Conservation (phyloP, 2,113 vertebrate species). For the Gila orcuttii region DNA sequence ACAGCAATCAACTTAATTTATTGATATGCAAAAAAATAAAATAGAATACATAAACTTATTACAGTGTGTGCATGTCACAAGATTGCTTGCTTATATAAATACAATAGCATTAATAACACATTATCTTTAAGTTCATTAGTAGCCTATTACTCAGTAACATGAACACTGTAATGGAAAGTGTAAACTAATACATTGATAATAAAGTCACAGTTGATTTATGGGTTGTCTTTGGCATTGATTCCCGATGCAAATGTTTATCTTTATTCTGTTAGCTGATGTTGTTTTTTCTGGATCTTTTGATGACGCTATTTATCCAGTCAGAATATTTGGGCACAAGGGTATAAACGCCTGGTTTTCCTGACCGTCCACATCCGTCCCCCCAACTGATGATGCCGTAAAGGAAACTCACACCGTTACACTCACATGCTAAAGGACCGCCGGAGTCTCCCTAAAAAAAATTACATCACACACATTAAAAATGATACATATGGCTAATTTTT, state of each 20-base stretch:
- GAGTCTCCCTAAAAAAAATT: slow-evolving; percentile 86
- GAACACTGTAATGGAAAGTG: background rate
- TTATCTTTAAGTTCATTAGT: background rate
- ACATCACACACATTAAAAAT: slow-evolving; percentile 47
- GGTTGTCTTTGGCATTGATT: background rate
- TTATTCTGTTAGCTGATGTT: slow-evolving; percentile 32
- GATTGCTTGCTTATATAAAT: background rate
- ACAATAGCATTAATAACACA: background rate
- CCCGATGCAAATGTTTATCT: background rate
- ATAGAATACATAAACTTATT: background rate
- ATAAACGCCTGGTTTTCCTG: slow-evolving; percentile 89
- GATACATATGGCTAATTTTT: too few species aligned
- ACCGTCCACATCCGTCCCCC: slow-evolving; percentile 87
- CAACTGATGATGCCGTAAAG: slow-evolving; percentile 93
- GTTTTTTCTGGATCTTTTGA: slow-evolving; percentile 45
- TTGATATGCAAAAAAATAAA: background rate
- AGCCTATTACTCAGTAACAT: slow-evolving; percentile 17
- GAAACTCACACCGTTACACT: slow-evolving; percentile 78
- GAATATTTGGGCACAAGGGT: slow-evolving; percentile 87
- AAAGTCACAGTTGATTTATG: background rate
- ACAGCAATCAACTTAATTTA: background rate
- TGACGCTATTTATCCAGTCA: slow-evolving; percentile 86
- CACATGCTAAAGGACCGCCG: slow-evolving; percentile 88
- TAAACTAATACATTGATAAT: background rate
- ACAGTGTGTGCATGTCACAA: background rate